These are phyloP conservation scores for Naso thynnoides DNA, from an alignment of 2,797 vertebrate genomes.

Conservation along the genomic window DNA sequence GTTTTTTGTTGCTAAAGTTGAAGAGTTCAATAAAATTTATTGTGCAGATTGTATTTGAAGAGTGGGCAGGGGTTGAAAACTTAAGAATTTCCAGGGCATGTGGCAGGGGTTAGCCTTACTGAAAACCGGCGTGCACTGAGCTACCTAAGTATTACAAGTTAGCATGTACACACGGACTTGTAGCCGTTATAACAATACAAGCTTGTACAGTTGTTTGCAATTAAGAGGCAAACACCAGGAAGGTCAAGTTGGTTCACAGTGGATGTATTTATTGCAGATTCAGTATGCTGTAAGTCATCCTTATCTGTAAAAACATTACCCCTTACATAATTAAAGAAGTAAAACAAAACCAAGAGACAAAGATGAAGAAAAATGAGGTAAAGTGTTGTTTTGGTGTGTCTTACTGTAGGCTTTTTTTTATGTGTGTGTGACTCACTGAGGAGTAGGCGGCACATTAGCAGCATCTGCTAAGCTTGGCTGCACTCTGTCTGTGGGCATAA, in stretches of 20 bases:
- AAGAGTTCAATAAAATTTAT: slow-evolving; percentile 15
- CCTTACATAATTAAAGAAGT: neutral
- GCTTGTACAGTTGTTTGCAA: neutral
- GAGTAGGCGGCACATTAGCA: slow-evolving; percentile 46
- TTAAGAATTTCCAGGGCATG: neutral
- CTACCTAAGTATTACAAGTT: neutral
- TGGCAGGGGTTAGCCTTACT: neutral
- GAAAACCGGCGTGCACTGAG: neutral
- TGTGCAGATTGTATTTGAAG: neutral
- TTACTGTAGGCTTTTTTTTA: slow-evolving; percentile 2
- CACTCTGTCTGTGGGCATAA: slow-evolving; percentile 44
- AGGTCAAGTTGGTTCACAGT: neutral
- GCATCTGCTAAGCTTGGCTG: slow-evolving; percentile 47
- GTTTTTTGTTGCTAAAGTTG: slow-evolving; percentile 7
- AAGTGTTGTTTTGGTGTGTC: neutral
- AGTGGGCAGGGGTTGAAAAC: neutral
- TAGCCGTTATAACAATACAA: neutral
- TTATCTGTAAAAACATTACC: neutral
- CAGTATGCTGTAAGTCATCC: neutral
- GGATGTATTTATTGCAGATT: neutral
- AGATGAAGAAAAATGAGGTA: neutral
- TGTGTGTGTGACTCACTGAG: slow-evolving; percentile 24
- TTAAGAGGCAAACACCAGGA: slow-evolving; percentile 3
- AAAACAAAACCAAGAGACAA: neutral
- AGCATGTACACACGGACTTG: neutral